Conservation (phyloP, 2,113 vertebrate genomes). For the Oriolus oriolus region DNA sequence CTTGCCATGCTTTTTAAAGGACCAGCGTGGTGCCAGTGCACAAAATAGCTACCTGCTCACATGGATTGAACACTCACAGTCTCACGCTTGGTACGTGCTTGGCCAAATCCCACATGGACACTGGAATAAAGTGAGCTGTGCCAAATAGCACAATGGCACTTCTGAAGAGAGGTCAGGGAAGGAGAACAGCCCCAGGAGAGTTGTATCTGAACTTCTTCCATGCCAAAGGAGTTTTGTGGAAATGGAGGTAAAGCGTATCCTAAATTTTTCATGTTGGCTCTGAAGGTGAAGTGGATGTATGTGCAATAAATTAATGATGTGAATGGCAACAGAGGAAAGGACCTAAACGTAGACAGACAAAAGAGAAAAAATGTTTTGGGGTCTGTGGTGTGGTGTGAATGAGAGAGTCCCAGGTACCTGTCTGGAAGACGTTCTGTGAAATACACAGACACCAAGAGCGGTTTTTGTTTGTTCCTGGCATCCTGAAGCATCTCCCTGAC, state of each 20-base stretch:
- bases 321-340: neutral
- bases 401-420: neutral
- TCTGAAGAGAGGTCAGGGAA: neutral
- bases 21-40: neutral
- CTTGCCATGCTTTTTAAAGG: neutral
- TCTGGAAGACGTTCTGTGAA: neutral
- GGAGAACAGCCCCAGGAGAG: neutral
- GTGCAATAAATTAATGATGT: neutral
- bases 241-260: neutral
- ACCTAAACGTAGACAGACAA: neutral
- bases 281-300: neutral
- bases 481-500: neutral
- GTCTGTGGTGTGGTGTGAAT: neutral
- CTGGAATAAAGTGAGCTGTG: neutral
- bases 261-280: neutral
- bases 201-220: neutral
- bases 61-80: neutral
- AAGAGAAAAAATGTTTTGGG: neutral
- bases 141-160: neutral
- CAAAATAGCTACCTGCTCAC: neutral
- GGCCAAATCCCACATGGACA: neutral
- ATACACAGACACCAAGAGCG: neutral
- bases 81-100: neutral
- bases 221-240: neutral
- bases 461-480: neutral